These are phyloP conservation scores for Pantelozetes paolii DNA, from an alignment of 2,888 invertebrate species.

Conservation along the genomic window DNA sequence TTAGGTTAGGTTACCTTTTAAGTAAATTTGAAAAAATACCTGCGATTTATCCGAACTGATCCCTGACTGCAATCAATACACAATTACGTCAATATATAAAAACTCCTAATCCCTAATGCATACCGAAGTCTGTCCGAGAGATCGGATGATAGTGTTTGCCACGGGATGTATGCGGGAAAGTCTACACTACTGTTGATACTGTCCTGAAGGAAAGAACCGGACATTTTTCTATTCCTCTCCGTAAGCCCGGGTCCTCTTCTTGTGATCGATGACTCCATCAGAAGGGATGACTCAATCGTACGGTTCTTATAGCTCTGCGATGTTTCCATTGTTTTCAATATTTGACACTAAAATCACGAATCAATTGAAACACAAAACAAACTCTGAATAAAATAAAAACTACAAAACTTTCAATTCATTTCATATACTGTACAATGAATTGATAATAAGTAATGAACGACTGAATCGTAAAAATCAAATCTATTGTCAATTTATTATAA, in stretches of 20 bases:
- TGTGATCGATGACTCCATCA: background rate
- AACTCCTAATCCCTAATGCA: background rate
- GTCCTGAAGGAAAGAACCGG: conserved; percentile 46
- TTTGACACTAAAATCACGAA: too few species aligned
- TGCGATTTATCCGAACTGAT: conserved; percentile 41
- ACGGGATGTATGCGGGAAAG: conserved; percentile 48
- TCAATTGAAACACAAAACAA: too few species aligned
- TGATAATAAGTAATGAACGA: too few species aligned
- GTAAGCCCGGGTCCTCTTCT: background rate
- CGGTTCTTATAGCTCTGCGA: background rate
- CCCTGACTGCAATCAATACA: conserved; percentile 39
- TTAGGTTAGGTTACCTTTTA: too few species aligned
- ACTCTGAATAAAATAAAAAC: too few species aligned
- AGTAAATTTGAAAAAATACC: too few species aligned
- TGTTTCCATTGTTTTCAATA: conserved; percentile 9
- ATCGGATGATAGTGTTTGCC: conserved; percentile 48
- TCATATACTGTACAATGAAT: too few species aligned
- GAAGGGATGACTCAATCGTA: conserved; percentile 2
- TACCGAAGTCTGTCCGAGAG: conserved; percentile 46
- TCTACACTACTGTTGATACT: conserved; percentile 48
- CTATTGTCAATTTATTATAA: too few species aligned
- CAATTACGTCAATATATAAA: background rate
- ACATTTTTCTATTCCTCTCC: background rate
- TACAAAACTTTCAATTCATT: too few species aligned
- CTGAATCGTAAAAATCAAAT: too few species aligned